A percentile compares a stretch with the other conserved stretches of the same genome.
Evolutionary conservation across 2,888 invertebrate genomes (phyloP).

Genomic region (Agrochola litura): DNA sequence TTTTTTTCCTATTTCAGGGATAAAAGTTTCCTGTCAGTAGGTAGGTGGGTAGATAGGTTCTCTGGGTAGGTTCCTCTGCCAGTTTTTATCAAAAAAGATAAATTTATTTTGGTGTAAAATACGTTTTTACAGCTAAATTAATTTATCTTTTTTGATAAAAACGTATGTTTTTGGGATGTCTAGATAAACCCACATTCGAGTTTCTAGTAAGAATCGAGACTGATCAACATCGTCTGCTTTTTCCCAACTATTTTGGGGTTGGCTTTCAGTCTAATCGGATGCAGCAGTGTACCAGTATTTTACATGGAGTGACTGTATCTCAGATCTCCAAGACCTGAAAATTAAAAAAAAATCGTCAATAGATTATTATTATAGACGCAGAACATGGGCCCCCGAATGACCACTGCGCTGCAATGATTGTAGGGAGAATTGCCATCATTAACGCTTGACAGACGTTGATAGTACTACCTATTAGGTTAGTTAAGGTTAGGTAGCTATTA

Average conservation of each 20-base stretch:
- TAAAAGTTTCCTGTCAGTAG: too few species aligned
- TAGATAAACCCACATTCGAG: neutral
- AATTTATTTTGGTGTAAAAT: too few species aligned
- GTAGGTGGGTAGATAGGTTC: too few species aligned
- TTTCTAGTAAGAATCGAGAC: neutral
- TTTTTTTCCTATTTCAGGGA: neutral
- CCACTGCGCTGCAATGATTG: constrained; percentile 10
- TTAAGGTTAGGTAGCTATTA: neutral
- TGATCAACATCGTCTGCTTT: neutral
- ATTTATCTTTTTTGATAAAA: too few species aligned
- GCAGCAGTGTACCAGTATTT: neutral
- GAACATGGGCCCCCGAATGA: neutral
- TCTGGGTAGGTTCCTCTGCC: too few species aligned
- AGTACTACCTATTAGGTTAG: neutral
- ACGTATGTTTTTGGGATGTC: too few species aligned
- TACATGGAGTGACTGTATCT: neutral
- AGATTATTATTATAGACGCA: neutral
- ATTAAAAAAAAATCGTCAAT: neutral
- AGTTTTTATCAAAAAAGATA: neutral
- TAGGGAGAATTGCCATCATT: constrained; percentile 12
- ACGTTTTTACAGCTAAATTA: too few species aligned
- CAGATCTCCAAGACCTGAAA: neutral
- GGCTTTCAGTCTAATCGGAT: neutral
- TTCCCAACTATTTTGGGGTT: neutral
- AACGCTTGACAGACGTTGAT: constrained; percentile 7